phyloP scores from a whole-genome alignment of 2,888 invertebrate genomes.

The Dryadula phaetusa region DNA sequence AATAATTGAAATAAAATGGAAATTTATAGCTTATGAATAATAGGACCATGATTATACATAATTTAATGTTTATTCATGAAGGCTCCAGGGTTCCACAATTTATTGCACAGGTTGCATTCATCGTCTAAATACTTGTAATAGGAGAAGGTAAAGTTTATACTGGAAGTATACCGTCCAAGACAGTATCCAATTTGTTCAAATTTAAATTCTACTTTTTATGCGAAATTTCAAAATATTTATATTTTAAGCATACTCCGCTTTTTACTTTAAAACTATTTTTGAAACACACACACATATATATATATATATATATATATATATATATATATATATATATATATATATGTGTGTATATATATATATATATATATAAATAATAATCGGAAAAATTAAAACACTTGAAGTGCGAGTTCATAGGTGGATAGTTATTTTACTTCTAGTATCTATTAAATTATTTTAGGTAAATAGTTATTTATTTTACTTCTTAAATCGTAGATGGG shows the following conservation, averaged over 20 bases:
- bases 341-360: too few species aligned
- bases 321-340: too few species aligned
- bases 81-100: not conserved
- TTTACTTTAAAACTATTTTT: too few species aligned
- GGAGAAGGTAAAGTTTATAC: not conserved
- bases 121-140: slow-evolving; percentile 7
- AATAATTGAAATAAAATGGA: not conserved
- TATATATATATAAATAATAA: too few species aligned
- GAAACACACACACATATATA: too few species aligned
- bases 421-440: not conserved
- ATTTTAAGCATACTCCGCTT: not conserved
- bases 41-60: not conserved
- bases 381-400: too few species aligned
- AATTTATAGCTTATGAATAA: not conserved
- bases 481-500: slow-evolving; percentile 90
- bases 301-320: too few species aligned
- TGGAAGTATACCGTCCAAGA: not conserved
- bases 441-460: too few species aligned
- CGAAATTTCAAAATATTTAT: not conserved
- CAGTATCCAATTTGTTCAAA: not conserved
- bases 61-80: slow-evolving; percentile 12
- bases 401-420: too few species aligned
- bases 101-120: slow-evolving; percentile 3
- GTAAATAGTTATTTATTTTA: too few species aligned
- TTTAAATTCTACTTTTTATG: not conserved